Conservation (phyloP, 2,113 vertebrate species). For the Mustelus asterias region DNA sequence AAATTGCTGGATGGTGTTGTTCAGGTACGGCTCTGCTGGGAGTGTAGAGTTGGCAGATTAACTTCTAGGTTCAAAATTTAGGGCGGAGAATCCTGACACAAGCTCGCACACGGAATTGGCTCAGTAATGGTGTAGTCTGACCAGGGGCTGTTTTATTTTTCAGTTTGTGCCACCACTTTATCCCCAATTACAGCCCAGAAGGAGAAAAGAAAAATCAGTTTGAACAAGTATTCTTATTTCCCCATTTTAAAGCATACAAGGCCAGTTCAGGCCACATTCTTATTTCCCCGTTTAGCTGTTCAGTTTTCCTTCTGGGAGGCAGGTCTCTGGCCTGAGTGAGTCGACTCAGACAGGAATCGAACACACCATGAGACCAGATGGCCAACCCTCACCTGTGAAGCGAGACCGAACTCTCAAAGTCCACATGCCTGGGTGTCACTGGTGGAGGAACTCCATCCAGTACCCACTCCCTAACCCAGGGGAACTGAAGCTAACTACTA, state of each 20-base stretch:
- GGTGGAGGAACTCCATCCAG: neutral
- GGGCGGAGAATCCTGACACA: neutral
- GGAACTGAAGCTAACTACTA: neutral
- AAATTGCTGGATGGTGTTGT: neutral
- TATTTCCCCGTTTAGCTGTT: too few species aligned
- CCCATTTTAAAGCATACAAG: too few species aligned
- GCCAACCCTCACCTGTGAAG: neutral
- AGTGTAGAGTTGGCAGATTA: neutral
- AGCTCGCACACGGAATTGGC: neutral
- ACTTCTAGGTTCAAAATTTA: neutral
- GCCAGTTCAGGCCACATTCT: too few species aligned
- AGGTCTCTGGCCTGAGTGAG: neutral
- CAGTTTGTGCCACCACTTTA: neutral
- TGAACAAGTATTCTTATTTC: too few species aligned
- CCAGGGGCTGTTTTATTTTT: neutral
- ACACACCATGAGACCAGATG: neutral
- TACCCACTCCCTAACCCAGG: neutral
- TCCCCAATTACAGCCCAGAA: neutral
- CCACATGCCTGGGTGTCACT: neutral
- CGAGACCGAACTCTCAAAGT: neutral
- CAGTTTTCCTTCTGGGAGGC: too few species aligned
- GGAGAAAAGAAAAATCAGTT: too few species aligned
- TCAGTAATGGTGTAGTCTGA: neutral
- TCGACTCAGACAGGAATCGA: neutral
- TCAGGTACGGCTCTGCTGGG: neutral